These are phyloP conservation scores for Oophaga sylvatica DNA, from an alignment of 2,797 vertebrate species.

Conservation along the genomic window DNA sequence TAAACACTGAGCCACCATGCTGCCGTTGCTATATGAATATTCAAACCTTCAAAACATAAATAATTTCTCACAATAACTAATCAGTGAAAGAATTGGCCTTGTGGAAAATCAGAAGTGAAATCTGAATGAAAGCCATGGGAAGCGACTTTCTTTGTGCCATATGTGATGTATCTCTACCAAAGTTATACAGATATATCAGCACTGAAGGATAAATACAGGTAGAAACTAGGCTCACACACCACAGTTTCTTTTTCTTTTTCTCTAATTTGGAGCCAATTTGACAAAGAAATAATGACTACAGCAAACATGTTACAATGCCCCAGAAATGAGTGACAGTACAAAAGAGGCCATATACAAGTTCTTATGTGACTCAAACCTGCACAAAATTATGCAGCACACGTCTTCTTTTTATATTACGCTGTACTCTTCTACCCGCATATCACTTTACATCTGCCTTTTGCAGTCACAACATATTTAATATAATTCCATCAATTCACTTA, in stretches of 20 bases:
- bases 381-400: neutral
- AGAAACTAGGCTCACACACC: neutral
- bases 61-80: no score
- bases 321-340: neutral
- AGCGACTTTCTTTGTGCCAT: neutral
- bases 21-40: no score
- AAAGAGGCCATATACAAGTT: neutral
- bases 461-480: conserved; percentile 13
- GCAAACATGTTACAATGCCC: neutral
- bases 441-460: neutral
- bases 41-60: no score
- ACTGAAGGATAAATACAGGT: neutral
- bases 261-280: neutral
- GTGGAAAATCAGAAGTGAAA: neutral
- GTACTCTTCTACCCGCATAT: neutral
- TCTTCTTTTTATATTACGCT: neutral
- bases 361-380: neutral
- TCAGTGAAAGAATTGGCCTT: neutral
- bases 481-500: conserved; percentile 14
- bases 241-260: neutral
- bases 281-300: neutral
- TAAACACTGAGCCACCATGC: no score
- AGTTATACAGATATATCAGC: neutral
- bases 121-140: neutral
- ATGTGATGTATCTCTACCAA: neutral